Evolutionary conservation across 2,888 invertebrate genomes (phyloP).

Genomic region (Pedicia rivosa): DNA sequence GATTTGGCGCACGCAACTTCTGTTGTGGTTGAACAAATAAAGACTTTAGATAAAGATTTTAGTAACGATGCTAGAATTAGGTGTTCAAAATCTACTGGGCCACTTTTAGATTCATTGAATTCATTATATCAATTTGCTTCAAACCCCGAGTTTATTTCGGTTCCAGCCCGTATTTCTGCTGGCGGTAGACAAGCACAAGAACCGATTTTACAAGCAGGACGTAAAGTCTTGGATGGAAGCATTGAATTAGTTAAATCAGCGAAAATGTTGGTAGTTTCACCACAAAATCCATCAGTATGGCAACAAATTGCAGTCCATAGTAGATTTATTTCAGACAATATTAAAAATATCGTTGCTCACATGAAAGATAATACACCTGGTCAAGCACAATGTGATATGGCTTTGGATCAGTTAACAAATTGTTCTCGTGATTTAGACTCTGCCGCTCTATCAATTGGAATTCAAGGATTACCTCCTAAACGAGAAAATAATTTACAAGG

Average conservation of each 20-base stretch:
- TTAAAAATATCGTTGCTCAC: constrained; percentile 83
- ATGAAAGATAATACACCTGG: constrained; percentile 93
- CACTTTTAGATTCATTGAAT: constrained; percentile 80
- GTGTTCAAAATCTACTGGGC: constrained; percentile 64
- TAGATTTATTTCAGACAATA: constrained; percentile 90
- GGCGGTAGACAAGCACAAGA: constrained; percentile 73
- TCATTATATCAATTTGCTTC: constrained; percentile 85
- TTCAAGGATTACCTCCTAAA: constrained; percentile 53
- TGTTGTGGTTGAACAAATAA: constrained; percentile 85
- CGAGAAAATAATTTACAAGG: constrained; percentile 57
- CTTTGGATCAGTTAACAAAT: constrained; percentile 57
- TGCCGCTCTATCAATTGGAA: constrained; percentile 75
- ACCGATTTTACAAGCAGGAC: constrained; percentile 72
- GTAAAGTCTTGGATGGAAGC: constrained; percentile 64
- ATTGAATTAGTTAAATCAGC: constrained; percentile 83
- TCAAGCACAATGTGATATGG: constrained; percentile 80
- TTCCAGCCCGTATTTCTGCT: constrained; percentile 79
- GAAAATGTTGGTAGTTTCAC: constrained; percentile 72
- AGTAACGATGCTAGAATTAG: constrained; percentile 56
- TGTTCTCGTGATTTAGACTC: constrained; percentile 73
- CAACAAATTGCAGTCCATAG: constrained; percentile 86
- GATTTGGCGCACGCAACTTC: constrained; percentile 95
- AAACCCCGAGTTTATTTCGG: constrained; percentile 82
- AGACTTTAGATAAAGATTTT: constrained; percentile 72
- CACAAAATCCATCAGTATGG: constrained; percentile 88